These are phyloP conservation scores for Garrulus glandarius DNA, from an alignment of 2,797 vertebrate species.

Conservation along the genomic window DNA sequence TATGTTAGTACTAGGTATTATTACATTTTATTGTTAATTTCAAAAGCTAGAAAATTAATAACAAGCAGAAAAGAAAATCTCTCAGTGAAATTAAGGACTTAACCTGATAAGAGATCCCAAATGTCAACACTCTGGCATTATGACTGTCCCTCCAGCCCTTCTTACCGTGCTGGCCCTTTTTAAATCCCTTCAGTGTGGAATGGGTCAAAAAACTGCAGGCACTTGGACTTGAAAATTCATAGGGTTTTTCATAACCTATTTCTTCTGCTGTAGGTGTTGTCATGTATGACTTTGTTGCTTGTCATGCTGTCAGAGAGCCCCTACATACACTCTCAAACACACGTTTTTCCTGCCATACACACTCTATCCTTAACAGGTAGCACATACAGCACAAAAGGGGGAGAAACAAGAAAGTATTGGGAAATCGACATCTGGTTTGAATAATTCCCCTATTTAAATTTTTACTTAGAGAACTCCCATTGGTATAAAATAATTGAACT, in stretches of 20 bases:
- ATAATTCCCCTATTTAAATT: not conserved
- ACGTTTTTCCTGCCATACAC: not conserved
- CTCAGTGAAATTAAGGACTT: slow-evolving; percentile 13
- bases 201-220: not conserved
- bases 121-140: not conserved
- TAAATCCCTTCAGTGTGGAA: not conserved
- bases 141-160: not conserved
- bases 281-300: not conserved
- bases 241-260: not conserved
- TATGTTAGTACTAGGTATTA: slow-evolving; percentile 33
- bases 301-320: not conserved
- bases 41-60: slow-evolving; percentile 28
- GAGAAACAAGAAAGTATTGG: not conserved
- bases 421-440: not conserved
- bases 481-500: slow-evolving; percentile 31
- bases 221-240: not conserved
- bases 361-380: slow-evolving; percentile 15
- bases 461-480: not conserved
- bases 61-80: not conserved
- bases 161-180: not conserved
- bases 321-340: not conserved
- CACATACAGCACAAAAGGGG: not conserved
- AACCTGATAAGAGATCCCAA: slow-evolving; percentile 10
- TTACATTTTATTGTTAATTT: slow-evolving; percentile 56
- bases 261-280: slow-evolving; percentile 16